Evolutionary conservation across 2,113 vertebrate species (phyloP).

Genomic region (Cyrtonyx montezumae): DNA sequence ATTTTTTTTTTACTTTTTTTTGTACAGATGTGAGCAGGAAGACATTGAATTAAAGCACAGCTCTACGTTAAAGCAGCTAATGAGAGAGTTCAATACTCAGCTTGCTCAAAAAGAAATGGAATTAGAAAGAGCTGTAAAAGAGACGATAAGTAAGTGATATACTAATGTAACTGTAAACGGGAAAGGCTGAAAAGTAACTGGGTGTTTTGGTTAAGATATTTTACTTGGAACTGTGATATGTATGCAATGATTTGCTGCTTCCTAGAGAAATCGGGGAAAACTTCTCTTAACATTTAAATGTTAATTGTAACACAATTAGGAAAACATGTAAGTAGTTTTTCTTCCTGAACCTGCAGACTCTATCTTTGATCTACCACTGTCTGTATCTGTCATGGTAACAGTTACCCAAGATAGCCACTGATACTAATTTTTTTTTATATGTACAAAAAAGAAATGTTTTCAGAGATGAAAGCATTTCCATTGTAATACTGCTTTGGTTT

Average conservation of each 20-base stretch:
- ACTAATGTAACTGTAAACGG: not conserved
- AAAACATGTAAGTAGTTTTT: not conserved
- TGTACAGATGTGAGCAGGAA: constrained; percentile 87
- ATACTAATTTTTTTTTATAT: not conserved
- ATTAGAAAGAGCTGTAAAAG: constrained; percentile 85
- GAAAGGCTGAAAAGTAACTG: not conserved
- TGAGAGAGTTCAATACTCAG: constrained; percentile 95
- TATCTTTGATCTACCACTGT: not conserved
- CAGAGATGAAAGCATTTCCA: not conserved
- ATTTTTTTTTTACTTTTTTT: constrained; percentile 5
- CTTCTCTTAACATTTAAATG: not conserved
- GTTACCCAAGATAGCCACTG: not conserved
- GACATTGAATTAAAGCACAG: constrained; percentile 92
- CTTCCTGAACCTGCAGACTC: not conserved
- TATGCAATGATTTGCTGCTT: not conserved
- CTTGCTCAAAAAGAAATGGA: constrained; percentile 93
- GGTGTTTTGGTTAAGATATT: not conserved
- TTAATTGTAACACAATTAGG: not conserved
- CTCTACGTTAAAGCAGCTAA: constrained; percentile 89
- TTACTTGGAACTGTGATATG: not conserved
- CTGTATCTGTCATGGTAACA: not conserved
- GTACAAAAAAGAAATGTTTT: not conserved
- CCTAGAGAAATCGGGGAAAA: not conserved
- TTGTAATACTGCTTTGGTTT: not conserved
- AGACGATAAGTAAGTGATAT: constrained; percentile 87